Evolutionary conservation across 2,888 invertebrate species (phyloP), one percentile per base, ranked within the genome.

Genomic region (Monochamus alternatus): DNA sequence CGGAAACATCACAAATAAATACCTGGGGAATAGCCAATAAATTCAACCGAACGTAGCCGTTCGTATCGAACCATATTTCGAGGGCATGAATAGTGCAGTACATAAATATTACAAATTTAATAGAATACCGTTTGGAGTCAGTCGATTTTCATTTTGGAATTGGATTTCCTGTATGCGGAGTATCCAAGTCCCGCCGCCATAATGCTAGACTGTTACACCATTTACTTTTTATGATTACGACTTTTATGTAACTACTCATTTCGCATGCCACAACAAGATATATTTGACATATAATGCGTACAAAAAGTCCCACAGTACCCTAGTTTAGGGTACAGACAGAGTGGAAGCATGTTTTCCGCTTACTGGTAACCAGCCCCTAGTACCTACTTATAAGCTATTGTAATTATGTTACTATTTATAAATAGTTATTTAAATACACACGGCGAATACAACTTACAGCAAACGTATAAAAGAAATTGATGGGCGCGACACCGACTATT

Each of bases 191-290:
- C 47, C 5, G 64, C 22, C 10, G 38, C 38, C 38, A 38, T 38
- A 4, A 0, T 7, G 38, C 47, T 9, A 9, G 14, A 47, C 47
- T 12, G 44, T 10, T 47, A 22, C 30, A 10, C 47, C 51, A 44
- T 44, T 43, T 22, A 12, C 64, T 65, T 65, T 65, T 44, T 65
- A 22, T 65, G 64, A 65, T 65, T 65, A 44, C 64, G 9, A 51
- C 44, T 65, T 44, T 51, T 47, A 65, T 65, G 12, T 7, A 65
- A 9, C 8, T 12, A 52, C 52, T 2, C 52, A 14, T 14, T 31
- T 59, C 4, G n/a, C 4, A 59, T 30, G 4, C 5, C 22, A 30
- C 59, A 51, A n/a, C 51, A 51, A 51, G 51, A 51, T 10, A 0
- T 38, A 38, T 38, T 38, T 7, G 7, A 2, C 22, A 22, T 1